Base-by-base conservation (phyloP, 1,140 invertebrate genomes). In the Liolophura sinensis region DNA sequence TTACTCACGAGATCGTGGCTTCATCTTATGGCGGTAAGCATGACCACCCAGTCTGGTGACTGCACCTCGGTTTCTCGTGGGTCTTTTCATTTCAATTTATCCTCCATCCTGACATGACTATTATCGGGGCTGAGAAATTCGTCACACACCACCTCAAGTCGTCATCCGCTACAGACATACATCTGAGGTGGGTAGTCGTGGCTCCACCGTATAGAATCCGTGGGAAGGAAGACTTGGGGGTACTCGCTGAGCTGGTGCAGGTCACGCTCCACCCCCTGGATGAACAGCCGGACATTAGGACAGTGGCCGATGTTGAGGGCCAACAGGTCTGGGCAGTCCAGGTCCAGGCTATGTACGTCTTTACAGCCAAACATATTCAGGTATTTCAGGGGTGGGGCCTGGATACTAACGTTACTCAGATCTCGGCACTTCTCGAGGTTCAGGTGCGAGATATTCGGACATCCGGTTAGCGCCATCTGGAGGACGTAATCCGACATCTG, bases 291-390 rank as follows among this genome's bases (percentile, higher is more conserved):
- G 12, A 78, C 72, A 69, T 77, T 77, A 22, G 73, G 70, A 72
- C 78, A 80, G 57, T 80, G 77, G 0, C 78, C 78, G 6, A 80
- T 64, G 63, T 80, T 80, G 16, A 80, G 60, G 18, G 78, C 78
- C 56, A 76, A 54, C 12, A 80, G 70, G 51, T 79, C 64, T 15
- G 77, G 77, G 58, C 78, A 79, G 52, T 76, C 73, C 12, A 80
- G 64, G 49, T 76, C 60, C 48, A 80, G 65, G n/a, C 65, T 60
- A 5, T 71, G 61, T 4, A 80, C 62, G 51, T 77, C 76, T 22
- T 67, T 58, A 62, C 78, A 80, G 5, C 73, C 78, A 65, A 76
- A 80, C 70, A 80, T 69, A 64, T 80, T 80, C 58, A 80, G 62
- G 68, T 77, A 80, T 59, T 77, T 75, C 62, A 80, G 62, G 4